Conservation (phyloP, 2,797 vertebrate species). For the Benthosema pterotum region DNA sequence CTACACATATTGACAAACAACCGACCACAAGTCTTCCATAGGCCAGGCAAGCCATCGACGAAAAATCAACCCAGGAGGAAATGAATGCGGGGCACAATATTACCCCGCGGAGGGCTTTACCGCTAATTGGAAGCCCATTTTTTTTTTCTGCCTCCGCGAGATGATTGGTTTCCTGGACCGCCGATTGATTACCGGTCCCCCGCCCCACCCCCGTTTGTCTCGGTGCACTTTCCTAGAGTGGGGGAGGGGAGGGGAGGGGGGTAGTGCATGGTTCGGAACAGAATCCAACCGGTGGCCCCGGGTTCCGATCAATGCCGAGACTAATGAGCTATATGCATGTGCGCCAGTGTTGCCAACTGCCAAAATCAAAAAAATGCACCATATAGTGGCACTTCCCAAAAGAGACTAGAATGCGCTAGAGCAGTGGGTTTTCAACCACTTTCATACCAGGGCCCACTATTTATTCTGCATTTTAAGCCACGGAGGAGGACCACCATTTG, state of each 20-base stretch:
- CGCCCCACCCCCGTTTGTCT: conserved; percentile 61
- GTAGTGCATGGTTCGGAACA: background rate
- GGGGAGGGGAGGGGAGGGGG: conserved; percentile 18
- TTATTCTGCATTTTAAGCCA: no score
- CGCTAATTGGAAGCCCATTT: conserved; percentile 70
- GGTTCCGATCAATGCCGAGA: conserved; percentile 60
- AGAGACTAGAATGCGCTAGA: no score
- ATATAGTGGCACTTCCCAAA: no score
- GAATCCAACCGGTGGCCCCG: conserved; percentile 34
- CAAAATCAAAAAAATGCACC: no score
- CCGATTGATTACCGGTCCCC: conserved; percentile 67
- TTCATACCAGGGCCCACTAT: no score
- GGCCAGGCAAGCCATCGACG: conserved; percentile 9
- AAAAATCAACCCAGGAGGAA: conserved; percentile 21
- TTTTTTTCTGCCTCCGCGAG: conserved; percentile 41
- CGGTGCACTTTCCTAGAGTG: conserved; percentile 47
- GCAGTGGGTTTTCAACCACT: no score
- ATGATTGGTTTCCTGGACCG: conserved; percentile 67
- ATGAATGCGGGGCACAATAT: conserved; percentile 38
- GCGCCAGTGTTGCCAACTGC: conserved; percentile 53
- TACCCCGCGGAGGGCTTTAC: conserved; percentile 57
- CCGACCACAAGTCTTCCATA: conserved; percentile 11
- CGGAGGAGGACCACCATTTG: no score
- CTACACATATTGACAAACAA: conserved; percentile 32
- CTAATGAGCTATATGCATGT: conserved; percentile 73